phyloP scores from a whole-genome alignment of 2,888 invertebrate genomes.

The Arrhopalites spinosus region DNA sequence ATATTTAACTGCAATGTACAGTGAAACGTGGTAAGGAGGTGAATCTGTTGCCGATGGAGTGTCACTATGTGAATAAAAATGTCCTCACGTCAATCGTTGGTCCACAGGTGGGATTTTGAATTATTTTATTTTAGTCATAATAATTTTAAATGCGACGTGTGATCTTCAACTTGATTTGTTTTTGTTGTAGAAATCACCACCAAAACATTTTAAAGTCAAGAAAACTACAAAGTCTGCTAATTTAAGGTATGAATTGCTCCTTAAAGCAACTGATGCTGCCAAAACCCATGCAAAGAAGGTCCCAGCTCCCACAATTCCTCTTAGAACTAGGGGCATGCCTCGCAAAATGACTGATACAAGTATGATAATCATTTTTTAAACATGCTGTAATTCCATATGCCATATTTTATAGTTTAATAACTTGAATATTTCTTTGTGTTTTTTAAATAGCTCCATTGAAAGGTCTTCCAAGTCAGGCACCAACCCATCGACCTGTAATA shows the following conservation, averaged over 20 bases:
- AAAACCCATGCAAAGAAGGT: constrained; percentile 81
- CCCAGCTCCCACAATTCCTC: constrained; percentile 85
- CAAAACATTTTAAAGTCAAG: constrained; percentile 38
- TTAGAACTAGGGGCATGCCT: constrained; percentile 85
- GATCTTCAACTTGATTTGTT: too few species aligned
- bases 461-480: constrained; percentile 84
- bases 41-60: constrained; percentile 90
- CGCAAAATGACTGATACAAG: constrained; percentile 96
- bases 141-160: too few species aligned
- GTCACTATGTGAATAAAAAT: constrained; percentile 92
- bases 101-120: constrained; percentile 59
- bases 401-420: background rate
- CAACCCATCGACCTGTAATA: constrained; percentile 67
- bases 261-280: constrained; percentile 83
- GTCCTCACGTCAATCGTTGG: constrained; percentile 84
- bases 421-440: constrained; percentile 32
- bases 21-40: constrained; percentile 80
- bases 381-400: background rate
- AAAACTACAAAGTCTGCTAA: constrained; percentile 92
- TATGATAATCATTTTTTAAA: constrained; percentile 59
- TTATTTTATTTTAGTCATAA: too few species aligned
- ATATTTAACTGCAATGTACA: constrained; percentile 30
- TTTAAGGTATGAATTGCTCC: constrained; percentile 83
- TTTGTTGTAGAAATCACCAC: constrained; percentile 34
- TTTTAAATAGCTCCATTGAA: constrained; percentile 77